Conservation (phyloP, 2,113 vertebrate species). For the Anthoscopus minutus region DNA sequence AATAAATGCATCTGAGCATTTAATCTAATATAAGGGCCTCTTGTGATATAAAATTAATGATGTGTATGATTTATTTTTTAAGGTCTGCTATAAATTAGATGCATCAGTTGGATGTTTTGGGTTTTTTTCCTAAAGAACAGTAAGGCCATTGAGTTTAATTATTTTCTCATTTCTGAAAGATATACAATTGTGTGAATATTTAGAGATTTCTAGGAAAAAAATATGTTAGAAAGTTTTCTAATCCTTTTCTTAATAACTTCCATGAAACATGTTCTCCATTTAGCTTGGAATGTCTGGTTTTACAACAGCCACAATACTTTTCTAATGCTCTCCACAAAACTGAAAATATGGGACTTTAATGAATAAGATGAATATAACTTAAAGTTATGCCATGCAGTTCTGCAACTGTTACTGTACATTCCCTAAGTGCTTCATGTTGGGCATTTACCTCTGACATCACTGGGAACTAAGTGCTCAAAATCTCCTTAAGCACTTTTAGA, state of each 20-base stretch:
- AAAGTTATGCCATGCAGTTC: neutral
- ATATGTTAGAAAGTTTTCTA: neutral
- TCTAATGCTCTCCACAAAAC: neutral
- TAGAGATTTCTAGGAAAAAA: neutral
- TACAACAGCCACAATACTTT: neutral
- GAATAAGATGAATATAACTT: neutral
- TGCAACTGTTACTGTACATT: neutral
- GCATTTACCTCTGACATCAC: neutral
- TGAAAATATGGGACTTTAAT: neutral
- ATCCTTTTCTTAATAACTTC: neutral
- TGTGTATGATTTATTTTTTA: slow-evolving; percentile 10
- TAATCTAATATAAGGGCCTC: slow-evolving; percentile 10
- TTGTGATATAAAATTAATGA: slow-evolving; percentile 22
- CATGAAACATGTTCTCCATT: neutral
- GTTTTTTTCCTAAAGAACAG: neutral
- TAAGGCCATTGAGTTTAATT: neutral
- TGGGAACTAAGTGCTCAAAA: neutral
- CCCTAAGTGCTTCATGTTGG: neutral
- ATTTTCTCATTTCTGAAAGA: neutral
- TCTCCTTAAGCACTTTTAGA: neutral
- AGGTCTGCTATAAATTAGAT: slow-evolving; percentile 16
- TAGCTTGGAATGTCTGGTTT: neutral
- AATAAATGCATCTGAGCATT: neutral
- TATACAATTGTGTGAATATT: neutral
- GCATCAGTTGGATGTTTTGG: neutral